These are phyloP conservation scores for Xestia xanthographa DNA, from an alignment of 2,888 invertebrate genomes.

Conservation along the genomic window DNA sequence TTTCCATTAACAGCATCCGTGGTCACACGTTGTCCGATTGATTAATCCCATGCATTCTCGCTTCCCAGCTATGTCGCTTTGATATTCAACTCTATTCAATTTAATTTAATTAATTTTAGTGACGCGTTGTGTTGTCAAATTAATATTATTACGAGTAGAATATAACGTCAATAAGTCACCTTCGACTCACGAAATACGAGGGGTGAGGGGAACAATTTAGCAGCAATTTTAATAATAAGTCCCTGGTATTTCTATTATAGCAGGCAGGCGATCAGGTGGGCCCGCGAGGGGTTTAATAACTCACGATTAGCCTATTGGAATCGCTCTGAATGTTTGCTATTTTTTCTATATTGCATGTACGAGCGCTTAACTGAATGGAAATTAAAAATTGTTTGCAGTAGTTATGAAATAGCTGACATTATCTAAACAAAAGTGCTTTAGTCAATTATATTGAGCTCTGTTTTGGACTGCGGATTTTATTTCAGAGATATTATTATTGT, in stretches of 20 bases:
- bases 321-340: constrained; percentile 90
- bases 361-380: constrained; percentile 79
- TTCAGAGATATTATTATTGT: not conserved
- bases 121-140: constrained; percentile 66
- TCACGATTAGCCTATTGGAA: constrained; percentile 90
- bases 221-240: constrained; percentile 91
- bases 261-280: constrained; percentile 89
- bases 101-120: constrained; percentile 63
- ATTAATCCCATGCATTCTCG: constrained; percentile 59
- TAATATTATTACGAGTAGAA: constrained; percentile 77
- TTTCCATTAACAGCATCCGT: constrained; percentile 30
- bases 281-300: constrained; percentile 89
- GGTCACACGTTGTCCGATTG: constrained; percentile 52
- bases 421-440: constrained; percentile 53
- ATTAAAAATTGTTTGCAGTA: constrained; percentile 82
- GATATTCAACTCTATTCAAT: constrained; percentile 44
- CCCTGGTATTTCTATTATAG: constrained; percentile 90
- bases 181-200: constrained; percentile 84
- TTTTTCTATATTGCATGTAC: constrained; percentile 87
- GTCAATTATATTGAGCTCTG: constrained; percentile 39
- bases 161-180: constrained; percentile 78
- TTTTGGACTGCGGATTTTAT: constrained; percentile 24
- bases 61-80: constrained; percentile 29
- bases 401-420: constrained; percentile 66
- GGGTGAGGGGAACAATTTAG: constrained; percentile 89